phyloP scores from a whole-genome alignment of 2,888 invertebrate genomes.

The Pristionchus exspectatus region DNA sequence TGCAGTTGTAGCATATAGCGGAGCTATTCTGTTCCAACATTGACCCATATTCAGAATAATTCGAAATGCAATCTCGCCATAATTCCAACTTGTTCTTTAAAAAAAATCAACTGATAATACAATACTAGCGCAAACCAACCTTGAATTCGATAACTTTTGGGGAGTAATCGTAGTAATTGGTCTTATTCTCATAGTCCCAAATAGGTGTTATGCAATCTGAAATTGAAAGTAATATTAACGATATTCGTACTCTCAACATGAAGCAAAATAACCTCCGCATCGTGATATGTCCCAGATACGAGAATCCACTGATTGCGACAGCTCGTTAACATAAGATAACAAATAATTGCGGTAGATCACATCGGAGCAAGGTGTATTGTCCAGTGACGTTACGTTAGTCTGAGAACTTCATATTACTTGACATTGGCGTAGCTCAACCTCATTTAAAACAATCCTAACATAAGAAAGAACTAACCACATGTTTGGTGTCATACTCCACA shows the following conservation, averaged over 20 bases:
- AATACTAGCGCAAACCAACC: background rate
- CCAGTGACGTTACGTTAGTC: constrained; percentile 65
- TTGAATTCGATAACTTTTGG: constrained; percentile 59
- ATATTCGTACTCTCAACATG: background rate
- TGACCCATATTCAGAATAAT: constrained; percentile 57
- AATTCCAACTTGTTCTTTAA: constrained; percentile 62
- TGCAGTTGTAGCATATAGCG: constrained; percentile 33
- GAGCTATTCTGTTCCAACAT: constrained; percentile 31
- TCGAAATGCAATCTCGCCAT: constrained; percentile 75
- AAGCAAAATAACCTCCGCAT: constrained; percentile 71
- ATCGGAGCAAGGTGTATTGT: constrained; percentile 72
- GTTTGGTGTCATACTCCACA: constrained; percentile 72
- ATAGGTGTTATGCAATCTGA: constrained; percentile 69
- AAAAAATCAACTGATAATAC: constrained; percentile 47
- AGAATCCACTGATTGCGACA: constrained; percentile 67
- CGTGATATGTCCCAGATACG: constrained; percentile 75
- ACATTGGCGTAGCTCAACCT: background rate
- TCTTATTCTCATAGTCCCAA: constrained; percentile 66
- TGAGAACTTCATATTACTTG: constrained; percentile 38
- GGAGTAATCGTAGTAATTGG: constrained; percentile 66
- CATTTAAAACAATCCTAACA: background rate
- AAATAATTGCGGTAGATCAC: constrained; percentile 76
- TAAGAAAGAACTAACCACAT: constrained; percentile 65
- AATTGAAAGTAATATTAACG: background rate
- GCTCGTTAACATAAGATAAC: constrained; percentile 74